phyloP scores from a whole-genome alignment of 30 jellyfish, hydroid and myxozoan genomes.

The Catostylus mosaicus region DNA sequence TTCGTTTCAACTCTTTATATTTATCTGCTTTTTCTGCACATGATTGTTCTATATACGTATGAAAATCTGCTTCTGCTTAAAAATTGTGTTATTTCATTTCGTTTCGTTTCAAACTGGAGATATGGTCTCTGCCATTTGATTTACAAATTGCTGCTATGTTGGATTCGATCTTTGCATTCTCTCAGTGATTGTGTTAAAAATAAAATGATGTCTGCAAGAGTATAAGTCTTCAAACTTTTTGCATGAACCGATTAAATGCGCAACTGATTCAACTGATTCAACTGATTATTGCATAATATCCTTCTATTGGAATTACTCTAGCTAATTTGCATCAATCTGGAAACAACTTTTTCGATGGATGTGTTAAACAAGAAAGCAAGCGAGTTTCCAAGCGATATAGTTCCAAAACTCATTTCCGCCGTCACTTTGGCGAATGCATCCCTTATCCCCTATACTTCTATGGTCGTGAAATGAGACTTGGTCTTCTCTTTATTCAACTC shows the following conservation, averaged over 20 bases:
- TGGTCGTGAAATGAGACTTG: too few relatives aligned
- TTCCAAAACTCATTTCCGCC: too few relatives aligned
- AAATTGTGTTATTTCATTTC: background rate
- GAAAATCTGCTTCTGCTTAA: background rate
- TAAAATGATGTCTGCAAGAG: background rate
- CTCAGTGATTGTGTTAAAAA: too few relatives aligned
- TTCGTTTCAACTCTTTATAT: background rate
- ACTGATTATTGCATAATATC: background rate
- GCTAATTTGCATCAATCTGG: too few relatives aligned
- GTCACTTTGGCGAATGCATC: too few relatives aligned
- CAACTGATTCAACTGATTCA: slow-evolving; percentile 4
- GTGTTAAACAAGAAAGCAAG: too few relatives aligned
- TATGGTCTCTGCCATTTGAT: background rate
- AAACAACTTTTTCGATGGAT: too few relatives aligned
- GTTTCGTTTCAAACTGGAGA: background rate
- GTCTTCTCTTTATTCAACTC: too few relatives aligned
- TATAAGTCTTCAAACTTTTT: background rate
- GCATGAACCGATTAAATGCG: slow-evolving; percentile 1
- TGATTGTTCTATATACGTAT: background rate
- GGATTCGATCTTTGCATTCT: background rate
- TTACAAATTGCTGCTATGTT: background rate
- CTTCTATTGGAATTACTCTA: too few relatives aligned
- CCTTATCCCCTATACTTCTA: too few relatives aligned
- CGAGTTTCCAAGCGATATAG: too few relatives aligned
- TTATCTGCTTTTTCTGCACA: too few relatives aligned